A percentile compares a stretch with the other conserved stretches of the same genome.
These are phyloP conservation scores for Amblyjoppa fuscipennis DNA, from an alignment of 2,888 invertebrate genomes.

Conservation along the genomic window DNA sequence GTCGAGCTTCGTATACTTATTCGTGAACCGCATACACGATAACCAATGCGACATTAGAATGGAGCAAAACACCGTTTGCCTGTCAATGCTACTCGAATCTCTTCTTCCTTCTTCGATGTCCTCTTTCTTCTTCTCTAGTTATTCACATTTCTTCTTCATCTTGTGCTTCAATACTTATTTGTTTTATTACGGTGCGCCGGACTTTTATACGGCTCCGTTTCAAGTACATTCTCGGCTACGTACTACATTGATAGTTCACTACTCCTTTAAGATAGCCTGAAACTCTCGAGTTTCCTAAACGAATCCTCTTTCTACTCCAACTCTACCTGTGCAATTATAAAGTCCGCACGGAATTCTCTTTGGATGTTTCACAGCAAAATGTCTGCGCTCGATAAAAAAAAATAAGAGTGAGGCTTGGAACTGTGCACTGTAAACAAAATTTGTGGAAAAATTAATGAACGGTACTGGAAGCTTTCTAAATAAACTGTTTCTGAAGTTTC, in stretches of 20 bases:
- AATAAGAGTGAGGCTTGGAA: too few species aligned
- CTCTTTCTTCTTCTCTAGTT: constrained; percentile 15
- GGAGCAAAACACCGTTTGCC: constrained; percentile 51
- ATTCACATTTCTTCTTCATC: constrained; percentile 15
- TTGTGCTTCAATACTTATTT: constrained; percentile 18
- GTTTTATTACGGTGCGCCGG: constrained; percentile 26
- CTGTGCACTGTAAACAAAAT: too few species aligned
- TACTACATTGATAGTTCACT: constrained; percentile 2
- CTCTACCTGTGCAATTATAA: neutral
- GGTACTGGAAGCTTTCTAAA: too few species aligned
- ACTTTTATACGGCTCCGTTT: constrained; percentile 41
- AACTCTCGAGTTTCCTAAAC: neutral
- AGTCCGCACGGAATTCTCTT: neutral
- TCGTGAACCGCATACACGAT: constrained; percentile 24
- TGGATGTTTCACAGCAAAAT: neutral
- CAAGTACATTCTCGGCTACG: constrained; percentile 35
- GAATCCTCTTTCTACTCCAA: constrained; percentile 5
- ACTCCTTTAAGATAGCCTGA: neutral
- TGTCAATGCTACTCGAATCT: constrained; percentile 52
- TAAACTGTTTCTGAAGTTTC: too few species aligned
- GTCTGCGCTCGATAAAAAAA: neutral
- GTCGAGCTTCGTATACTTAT: constrained; percentile 27
- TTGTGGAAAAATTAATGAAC: too few species aligned
- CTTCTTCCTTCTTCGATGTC: constrained; percentile 40
- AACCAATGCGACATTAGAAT: constrained; percentile 50